These are phyloP conservation scores for Euura saliciscinereae DNA, from an alignment of 1,140 invertebrate genomes.

Conservation along the genomic window DNA sequence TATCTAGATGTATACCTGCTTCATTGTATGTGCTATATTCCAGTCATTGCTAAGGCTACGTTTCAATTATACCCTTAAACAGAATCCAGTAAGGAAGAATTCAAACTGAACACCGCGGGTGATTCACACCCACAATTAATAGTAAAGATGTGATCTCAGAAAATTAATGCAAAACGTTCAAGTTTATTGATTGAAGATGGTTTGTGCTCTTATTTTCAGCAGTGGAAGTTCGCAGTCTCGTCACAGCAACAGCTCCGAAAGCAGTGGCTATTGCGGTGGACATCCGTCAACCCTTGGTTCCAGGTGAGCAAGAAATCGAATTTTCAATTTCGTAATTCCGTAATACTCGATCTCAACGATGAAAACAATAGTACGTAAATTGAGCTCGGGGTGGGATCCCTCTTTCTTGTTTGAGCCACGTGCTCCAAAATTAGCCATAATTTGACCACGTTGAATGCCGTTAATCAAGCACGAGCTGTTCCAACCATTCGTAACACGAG, in stretches of 20 bases:
- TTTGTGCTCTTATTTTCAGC: conserved; percentile 44
- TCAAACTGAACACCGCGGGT: neutral
- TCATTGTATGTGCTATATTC: conserved; percentile 3
- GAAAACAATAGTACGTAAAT: no score
- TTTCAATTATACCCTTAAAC: neutral
- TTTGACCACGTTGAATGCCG: conserved; percentile 5
- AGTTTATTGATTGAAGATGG: no score
- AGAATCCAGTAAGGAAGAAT: neutral
- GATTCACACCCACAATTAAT: no score
- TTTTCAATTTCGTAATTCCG: no score
- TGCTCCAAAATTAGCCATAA: neutral
- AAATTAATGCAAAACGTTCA: no score
- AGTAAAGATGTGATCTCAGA: no score
- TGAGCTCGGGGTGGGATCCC: no score
- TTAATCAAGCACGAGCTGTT: conserved; percentile 15
- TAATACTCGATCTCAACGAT: no score
- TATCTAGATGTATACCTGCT: no score
- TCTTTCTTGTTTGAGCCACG: no score
- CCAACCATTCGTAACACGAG: neutral
- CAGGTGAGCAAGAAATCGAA: conserved; percentile 52
- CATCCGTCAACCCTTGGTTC: conserved; percentile 62
- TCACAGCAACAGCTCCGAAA: conserved; percentile 76
- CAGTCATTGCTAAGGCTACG: neutral
- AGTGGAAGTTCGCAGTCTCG: conserved; percentile 79
- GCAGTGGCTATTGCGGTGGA: conserved; percentile 75